Evolutionary conservation across 2,113 vertebrate genomes (phyloP).

Genomic region (Gobio gobio): DNA sequence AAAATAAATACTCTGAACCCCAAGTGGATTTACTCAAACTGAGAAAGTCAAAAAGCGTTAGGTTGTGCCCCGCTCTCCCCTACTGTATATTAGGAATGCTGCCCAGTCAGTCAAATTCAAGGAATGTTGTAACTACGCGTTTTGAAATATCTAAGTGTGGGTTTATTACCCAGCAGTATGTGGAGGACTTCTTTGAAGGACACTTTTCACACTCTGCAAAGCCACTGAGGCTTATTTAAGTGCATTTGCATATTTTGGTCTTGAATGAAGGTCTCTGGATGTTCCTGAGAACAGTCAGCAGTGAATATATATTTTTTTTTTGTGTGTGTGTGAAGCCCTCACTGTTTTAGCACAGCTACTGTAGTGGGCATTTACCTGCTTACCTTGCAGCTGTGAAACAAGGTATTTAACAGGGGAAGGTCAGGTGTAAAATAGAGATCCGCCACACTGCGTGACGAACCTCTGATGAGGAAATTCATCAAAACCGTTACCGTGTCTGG

Average conservation of each 20-base stretch:
- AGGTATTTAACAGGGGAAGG: constrained; percentile 74
- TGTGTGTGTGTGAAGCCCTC: constrained; percentile 13
- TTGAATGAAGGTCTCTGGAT: constrained; percentile 33
- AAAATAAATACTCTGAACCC: too few relatives aligned
- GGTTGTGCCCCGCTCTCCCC: too few relatives aligned
- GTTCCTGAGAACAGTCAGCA: background rate
- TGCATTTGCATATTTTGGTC: constrained; percentile 1
- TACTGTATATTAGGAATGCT: background rate
- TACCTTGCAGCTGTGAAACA: constrained; percentile 66
- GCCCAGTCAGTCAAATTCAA: constrained; percentile 9
- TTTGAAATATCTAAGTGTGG: background rate
- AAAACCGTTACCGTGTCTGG: constrained; percentile 64
- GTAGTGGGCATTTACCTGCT: constrained; percentile 62
- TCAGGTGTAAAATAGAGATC: constrained; percentile 73
- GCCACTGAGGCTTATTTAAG: constrained; percentile 35
- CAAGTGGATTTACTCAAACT: too few relatives aligned
- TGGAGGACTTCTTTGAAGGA: constrained; percentile 19
- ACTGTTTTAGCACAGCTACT: constrained; percentile 33
- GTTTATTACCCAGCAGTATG: constrained; percentile 1
- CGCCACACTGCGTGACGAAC: constrained; percentile 64
- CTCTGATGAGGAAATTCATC: constrained; percentile 76
- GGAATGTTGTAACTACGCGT: background rate
- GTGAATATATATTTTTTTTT: constrained; percentile 7
- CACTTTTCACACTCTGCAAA: background rate
- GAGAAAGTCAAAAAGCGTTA: too few relatives aligned